A percentile compares a stretch with the other conserved stretches of the same genome.
These are phyloP conservation scores for Parus major DNA, from an alignment of 2,113 vertebrate species.

Conservation along the genomic window DNA sequence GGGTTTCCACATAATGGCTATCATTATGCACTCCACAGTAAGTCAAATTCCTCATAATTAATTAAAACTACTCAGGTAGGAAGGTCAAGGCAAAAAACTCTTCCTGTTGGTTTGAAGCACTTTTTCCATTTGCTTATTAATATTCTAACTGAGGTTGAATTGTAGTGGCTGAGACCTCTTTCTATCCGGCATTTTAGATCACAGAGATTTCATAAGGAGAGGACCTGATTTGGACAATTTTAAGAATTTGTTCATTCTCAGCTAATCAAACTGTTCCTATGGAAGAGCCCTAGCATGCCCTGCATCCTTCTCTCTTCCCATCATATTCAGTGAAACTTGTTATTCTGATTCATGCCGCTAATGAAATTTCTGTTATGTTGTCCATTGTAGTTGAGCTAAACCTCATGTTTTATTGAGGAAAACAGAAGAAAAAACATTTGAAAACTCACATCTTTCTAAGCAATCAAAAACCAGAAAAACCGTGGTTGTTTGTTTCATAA, in stretches of 20 bases:
- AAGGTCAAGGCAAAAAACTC: slow-evolving; percentile 18
- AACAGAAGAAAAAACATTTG: not conserved
- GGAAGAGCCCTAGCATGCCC: not conserved
- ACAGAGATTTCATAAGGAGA: not conserved
- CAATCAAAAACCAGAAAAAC: not conserved
- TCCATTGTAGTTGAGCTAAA: not conserved
- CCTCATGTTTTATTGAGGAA: not conserved
- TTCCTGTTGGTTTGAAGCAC: not conserved
- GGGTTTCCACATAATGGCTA: not conserved
- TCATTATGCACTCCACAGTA: not conserved
- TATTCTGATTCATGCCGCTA: not conserved
- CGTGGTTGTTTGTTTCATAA: not conserved
- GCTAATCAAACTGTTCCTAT: not conserved
- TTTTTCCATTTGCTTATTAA: slow-evolving; percentile 24
- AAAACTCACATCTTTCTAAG: not conserved
- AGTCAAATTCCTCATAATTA: slow-evolving; percentile 7
- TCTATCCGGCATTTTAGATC: not conserved
- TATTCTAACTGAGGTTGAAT: not conserved
- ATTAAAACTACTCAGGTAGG: slow-evolving; percentile 25
- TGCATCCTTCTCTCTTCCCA: not conserved
- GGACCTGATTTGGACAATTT: not conserved
- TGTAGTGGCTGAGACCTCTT: not conserved
- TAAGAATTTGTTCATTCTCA: not conserved
- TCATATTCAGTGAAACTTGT: not conserved
- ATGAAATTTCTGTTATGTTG: not conserved